phyloP scores from a whole-genome alignment of 2,797 vertebrate genomes.

The Anomalospiza imberbis region DNA sequence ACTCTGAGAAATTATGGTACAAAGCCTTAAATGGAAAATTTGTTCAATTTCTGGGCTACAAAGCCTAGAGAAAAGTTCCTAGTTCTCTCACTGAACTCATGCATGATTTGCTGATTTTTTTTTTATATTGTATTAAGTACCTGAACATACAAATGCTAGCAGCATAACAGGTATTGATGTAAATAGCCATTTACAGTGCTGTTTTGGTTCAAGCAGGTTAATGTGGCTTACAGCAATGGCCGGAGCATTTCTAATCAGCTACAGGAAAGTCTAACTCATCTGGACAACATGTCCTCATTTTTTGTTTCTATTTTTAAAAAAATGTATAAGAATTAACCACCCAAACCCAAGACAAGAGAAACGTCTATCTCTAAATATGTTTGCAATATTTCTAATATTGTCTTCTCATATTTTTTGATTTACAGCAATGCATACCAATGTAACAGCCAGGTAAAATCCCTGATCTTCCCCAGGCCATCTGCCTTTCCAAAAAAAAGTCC shows the following conservation, averaged over 20 bases:
- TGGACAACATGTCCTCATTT: background rate
- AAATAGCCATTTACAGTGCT: background rate
- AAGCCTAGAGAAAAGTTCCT: background rate
- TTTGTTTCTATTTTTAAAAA: background rate
- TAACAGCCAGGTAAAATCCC: background rate
- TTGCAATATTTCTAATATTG: background rate
- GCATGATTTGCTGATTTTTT: background rate
- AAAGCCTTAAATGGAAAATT: background rate
- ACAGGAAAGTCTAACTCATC: background rate
- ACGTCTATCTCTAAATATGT: background rate
- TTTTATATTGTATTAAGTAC: background rate
- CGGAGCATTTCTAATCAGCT: background rate
- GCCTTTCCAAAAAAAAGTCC: background rate
- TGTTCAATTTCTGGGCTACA: background rate
- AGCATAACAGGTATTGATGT: background rate
- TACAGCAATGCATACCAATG: background rate
- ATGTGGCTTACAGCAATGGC: background rate
- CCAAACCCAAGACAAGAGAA: background rate
- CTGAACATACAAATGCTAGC: background rate
- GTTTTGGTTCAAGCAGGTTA: background rate
- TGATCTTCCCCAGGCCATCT: background rate
- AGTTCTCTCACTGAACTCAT: background rate
- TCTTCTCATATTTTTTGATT: background rate
- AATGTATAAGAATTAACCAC: background rate
- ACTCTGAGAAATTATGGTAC: background rate